phyloP scores from a whole-genome alignment of 2,797 vertebrate genomes.

The Anniella stebbinsi region DNA sequence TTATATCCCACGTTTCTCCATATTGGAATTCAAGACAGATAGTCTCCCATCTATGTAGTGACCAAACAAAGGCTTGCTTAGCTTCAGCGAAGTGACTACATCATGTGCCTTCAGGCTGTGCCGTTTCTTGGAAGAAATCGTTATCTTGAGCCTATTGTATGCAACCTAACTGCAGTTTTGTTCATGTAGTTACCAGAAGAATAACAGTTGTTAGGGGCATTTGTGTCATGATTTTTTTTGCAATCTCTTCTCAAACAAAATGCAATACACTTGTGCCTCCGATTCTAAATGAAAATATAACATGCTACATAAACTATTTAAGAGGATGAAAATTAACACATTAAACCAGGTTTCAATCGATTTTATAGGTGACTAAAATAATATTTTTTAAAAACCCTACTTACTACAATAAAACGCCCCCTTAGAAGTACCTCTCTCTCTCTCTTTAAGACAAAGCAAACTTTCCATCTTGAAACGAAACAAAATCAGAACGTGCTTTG shows the following conservation, averaged over 20 bases:
- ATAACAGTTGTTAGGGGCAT: neutral
- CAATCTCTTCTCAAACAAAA: neutral
- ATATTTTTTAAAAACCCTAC: slow-evolving; percentile 27
- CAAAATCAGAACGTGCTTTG: slow-evolving; percentile 5
- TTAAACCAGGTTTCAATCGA: neutral
- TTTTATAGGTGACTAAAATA: slow-evolving; percentile 37
- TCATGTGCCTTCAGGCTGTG: neutral
- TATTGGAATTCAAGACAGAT: neutral
- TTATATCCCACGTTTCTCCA: neutral
- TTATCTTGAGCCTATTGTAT: no score
- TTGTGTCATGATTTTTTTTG: neutral
- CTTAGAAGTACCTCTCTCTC: neutral
- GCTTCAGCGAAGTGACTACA: no score
- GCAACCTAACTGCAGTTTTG: neutral
- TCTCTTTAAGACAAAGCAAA: slow-evolving; percentile 15
- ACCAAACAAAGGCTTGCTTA: neutral
- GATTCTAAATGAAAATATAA: slow-evolving; percentile 20
- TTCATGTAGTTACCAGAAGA: no score
- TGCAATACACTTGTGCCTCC: neutral
- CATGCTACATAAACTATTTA: slow-evolving; percentile 3
- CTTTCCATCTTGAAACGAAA: slow-evolving; percentile 40
- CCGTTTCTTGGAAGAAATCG: neutral
- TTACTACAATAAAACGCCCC: slow-evolving; percentile 24
- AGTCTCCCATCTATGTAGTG: neutral
- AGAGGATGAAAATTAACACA: slow-evolving; percentile 54